A percentile compares a stretch with the other conserved stretches of the same genome.
These are phyloP conservation scores for Cylloceria caligata DNA, from an alignment of 2,888 invertebrate genomes.

Conservation along the genomic window DNA sequence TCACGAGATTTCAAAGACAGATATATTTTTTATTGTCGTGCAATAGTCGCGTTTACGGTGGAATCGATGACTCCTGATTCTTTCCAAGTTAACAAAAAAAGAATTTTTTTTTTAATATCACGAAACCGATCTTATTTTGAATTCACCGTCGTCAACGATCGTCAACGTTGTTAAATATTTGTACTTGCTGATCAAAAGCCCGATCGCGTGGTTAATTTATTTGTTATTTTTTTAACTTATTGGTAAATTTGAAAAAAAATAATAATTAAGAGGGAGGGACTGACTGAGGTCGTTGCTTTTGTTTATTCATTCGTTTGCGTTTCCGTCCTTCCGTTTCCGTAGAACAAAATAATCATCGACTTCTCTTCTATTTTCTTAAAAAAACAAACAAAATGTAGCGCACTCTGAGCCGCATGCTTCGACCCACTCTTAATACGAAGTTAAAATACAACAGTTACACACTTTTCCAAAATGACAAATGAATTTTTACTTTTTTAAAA, in stretches of 20 bases:
- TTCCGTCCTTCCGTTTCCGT: slow-evolving; percentile 66
- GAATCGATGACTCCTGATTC: background rate
- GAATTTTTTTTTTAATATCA: background rate
- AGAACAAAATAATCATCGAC: background rate
- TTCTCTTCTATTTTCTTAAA: background rate
- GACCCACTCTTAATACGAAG: background rate
- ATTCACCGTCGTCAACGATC: slow-evolving; percentile 18
- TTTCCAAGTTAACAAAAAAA: background rate
- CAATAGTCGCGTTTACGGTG: background rate
- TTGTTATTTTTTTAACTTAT: too few species aligned
- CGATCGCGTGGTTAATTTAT: slow-evolving; percentile 27
- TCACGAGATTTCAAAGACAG: background rate
- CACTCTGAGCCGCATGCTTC: too few species aligned
- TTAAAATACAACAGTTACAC: too few species aligned
- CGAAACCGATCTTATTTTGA: slow-evolving; percentile 15
- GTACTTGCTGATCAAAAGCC: slow-evolving; percentile 3
- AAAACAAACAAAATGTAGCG: too few species aligned
- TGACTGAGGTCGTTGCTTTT: slow-evolving; percentile 55
- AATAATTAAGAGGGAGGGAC: slow-evolving; percentile 1
- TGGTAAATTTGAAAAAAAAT: background rate
- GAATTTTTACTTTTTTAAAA: too few species aligned
- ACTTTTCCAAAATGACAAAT: background rate
- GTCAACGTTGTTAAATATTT: slow-evolving; percentile 12
- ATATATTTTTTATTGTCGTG: slow-evolving; percentile 8
- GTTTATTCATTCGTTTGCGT: slow-evolving; percentile 68